Conservation (phyloP, 2,888 invertebrate species). For the Lutraria lutraria region DNA sequence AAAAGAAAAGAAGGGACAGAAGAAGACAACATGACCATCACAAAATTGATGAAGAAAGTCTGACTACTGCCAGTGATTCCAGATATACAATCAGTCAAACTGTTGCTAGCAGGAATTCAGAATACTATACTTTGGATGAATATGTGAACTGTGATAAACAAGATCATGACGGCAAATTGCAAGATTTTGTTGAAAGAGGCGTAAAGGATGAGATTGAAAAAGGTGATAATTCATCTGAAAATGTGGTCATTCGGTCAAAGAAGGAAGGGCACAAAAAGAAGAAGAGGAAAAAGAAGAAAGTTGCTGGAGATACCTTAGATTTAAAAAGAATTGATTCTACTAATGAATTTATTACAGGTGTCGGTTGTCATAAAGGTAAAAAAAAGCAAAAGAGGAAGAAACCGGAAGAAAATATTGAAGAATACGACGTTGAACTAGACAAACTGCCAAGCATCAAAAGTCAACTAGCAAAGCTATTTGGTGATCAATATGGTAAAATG, state of each 20-base stretch:
- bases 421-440: slow-evolving; percentile 51
- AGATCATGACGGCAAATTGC: background rate
- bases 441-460: slow-evolving; percentile 60
- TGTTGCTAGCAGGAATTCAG: background rate
- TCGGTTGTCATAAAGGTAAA: background rate
- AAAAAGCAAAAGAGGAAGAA: background rate
- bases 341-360: background rate
- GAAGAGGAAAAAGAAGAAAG: background rate
- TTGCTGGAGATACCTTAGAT: background rate
- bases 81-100: background rate
- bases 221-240: background rate
- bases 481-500: background rate
- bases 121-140: background rate
- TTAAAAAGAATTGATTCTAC: slow-evolving; percentile 6
- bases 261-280: background rate
- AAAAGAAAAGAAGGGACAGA: slow-evolving; percentile 2
- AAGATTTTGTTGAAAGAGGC: background rate
- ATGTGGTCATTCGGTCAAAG: background rate
- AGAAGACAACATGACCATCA: background rate
- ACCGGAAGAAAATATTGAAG: background rate
- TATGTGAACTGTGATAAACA: background rate
- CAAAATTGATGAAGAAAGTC: background rate
- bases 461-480: slow-evolving; percentile 55
- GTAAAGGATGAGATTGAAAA: background rate
- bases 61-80: background rate